A percentile compares a stretch with the other conserved stretches of the same genome.
Conservation (phyloP, 2,113 vertebrate species). For the Ursus arctos region DNA sequence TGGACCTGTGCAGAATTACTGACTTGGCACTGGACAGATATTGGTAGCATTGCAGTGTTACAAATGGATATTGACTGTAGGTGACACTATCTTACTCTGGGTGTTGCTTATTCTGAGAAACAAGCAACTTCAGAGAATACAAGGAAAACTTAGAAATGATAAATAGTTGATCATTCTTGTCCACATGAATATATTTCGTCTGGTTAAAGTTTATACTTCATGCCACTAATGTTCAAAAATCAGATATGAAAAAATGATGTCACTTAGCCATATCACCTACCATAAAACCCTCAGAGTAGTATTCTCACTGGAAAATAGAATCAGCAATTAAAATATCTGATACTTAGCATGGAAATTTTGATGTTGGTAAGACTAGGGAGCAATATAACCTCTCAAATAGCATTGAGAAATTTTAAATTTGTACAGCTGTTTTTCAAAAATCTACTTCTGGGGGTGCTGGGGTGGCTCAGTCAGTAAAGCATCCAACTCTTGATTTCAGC, state of each 20-base stretch:
- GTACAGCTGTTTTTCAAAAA: background rate
- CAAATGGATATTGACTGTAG: background rate
- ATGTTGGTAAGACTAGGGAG: background rate
- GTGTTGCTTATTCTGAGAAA: slow-evolving; percentile 7
- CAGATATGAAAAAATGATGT: background rate
- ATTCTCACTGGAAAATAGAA: background rate
- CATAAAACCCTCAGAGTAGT: background rate
- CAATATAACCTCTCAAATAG: background rate
- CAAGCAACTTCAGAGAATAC: background rate
- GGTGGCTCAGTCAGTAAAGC: no score
- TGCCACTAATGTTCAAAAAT: background rate
- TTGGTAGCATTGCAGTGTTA: background rate
- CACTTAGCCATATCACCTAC: background rate
- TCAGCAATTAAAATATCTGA: background rate
- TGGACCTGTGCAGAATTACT: background rate
- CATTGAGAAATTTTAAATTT: background rate
- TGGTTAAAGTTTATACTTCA: background rate
- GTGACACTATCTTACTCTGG: background rate
- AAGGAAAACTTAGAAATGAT: background rate
- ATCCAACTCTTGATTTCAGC: no score
- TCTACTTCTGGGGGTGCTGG: background rate
- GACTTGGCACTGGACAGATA: background rate
- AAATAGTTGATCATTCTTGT: background rate
- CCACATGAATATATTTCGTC: background rate
- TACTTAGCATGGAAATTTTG: background rate